These are phyloP conservation scores for Threskiornis aethiopicus DNA, from an alignment of 2,797 vertebrate genomes.

Conservation along the genomic window DNA sequence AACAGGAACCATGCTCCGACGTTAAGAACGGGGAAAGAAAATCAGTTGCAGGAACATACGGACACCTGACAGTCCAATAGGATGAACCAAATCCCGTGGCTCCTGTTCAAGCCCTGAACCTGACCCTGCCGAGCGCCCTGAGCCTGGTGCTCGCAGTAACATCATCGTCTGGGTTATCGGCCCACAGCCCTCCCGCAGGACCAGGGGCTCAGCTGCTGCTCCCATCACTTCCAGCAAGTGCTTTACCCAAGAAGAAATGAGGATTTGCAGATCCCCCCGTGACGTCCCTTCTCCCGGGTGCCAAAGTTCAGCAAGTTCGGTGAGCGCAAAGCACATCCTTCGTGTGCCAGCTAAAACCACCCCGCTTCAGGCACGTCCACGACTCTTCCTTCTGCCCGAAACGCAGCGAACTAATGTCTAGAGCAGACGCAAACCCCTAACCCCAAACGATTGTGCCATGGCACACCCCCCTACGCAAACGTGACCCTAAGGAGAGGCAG, in stretches of 20 bases:
- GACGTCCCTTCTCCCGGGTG: neutral
- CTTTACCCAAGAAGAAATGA: accelerated
- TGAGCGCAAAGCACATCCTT: accelerated
- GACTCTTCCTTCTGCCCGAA: accelerated
- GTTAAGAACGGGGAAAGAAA: neutral
- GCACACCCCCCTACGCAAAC: accelerated
- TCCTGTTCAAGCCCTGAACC: neutral
- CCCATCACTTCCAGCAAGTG: neutral
- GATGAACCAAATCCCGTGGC: neutral
- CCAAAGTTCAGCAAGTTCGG: neutral
- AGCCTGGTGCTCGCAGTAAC: neutral
- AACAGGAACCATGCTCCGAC: accelerated
- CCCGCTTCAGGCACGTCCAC: accelerated
- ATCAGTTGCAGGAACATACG: neutral
- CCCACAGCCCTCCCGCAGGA: neutral
- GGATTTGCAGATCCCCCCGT: neutral
- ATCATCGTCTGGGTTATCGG: neutral
- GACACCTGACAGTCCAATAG: neutral
- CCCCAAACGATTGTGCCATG: accelerated
- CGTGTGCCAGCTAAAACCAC: accelerated
- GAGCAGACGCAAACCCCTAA: accelerated
- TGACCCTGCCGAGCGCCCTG: neutral
- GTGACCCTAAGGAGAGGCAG: accelerated
- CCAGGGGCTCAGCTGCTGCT: neutral
- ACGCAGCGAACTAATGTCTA: accelerated